Percentiles rank a stretch among this genome's conserved stretches.
These are phyloP conservation scores for Onychorhynchus coronatus DNA, from an alignment of 2,113 vertebrate genomes.

Conservation along the genomic window DNA sequence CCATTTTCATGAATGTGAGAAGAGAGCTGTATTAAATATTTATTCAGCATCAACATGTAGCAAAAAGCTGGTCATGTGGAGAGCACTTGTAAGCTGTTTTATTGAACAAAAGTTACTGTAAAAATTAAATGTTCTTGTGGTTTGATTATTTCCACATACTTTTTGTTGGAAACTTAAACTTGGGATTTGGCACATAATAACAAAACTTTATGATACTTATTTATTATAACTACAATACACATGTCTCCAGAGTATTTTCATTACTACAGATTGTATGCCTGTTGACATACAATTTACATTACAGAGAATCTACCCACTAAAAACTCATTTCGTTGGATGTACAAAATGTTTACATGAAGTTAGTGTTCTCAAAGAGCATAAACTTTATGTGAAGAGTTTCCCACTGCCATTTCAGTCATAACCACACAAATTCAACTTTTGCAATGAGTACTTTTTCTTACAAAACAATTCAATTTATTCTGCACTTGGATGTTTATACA, in stretches of 20 bases:
- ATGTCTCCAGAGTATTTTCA: constrained; percentile 2
- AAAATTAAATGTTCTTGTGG: not conserved
- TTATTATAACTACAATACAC: not conserved
- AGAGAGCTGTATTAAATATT: not conserved
- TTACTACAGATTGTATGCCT: not conserved
- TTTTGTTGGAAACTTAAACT: not conserved
- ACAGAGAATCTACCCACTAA: not conserved
- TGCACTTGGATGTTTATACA: not conserved
- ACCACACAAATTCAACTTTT: not conserved
- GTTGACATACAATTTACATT: not conserved
- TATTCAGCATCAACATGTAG: not conserved
- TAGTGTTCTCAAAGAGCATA: not conserved
- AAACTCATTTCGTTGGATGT: not conserved
- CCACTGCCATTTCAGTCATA: not conserved
- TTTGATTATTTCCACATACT: not conserved
- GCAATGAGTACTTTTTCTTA: not conserved
- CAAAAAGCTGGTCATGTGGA: not conserved
- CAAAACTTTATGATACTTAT: not conserved
- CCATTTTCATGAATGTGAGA: not conserved
- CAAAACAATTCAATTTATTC: not conserved
- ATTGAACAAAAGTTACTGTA: not conserved
- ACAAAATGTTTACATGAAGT: not conserved
- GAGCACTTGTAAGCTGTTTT: not conserved
- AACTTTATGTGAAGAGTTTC: not conserved
- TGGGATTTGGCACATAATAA: not conserved